Evolutionary conservation across 2,888 invertebrate genomes (phyloP).

Genomic region (Lymantria dispar): DNA sequence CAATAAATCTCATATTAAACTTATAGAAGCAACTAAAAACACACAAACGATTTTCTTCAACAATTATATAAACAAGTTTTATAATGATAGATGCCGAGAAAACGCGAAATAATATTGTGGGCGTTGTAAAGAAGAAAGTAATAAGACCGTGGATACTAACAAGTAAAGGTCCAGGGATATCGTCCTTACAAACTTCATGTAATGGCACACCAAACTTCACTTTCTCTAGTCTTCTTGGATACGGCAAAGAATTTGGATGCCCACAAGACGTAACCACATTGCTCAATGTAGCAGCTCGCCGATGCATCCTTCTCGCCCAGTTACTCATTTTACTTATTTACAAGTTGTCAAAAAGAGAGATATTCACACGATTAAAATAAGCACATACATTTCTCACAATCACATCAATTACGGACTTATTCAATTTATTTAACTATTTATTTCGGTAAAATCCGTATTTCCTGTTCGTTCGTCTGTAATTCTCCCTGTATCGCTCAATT

Average conservation of each 20-base stretch:
- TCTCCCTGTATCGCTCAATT: constrained; percentile 10
- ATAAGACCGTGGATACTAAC: constrained; percentile 78
- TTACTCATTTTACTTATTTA: constrained; percentile 87
- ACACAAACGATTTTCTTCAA: too few relatives aligned
- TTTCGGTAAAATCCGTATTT: constrained; percentile 20
- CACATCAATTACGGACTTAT: background rate
- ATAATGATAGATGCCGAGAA: constrained; percentile 14
- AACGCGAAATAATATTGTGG: constrained; percentile 17
- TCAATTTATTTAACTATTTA: constrained; percentile 8
- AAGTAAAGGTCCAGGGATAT: constrained; percentile 95
- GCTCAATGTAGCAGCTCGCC: constrained; percentile 94
- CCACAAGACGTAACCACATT: constrained; percentile 96
- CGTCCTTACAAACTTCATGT: constrained; percentile 96
- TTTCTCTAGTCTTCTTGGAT: constrained; percentile 93
- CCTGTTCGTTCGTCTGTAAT: constrained; percentile 21
- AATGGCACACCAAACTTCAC: constrained; percentile 97
- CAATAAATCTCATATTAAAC: too few relatives aligned
- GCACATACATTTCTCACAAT: constrained; percentile 29
- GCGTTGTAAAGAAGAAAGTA: constrained; percentile 25
- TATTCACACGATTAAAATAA: constrained; percentile 23
- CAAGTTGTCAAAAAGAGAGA: constrained; percentile 16
- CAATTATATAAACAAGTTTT: too few relatives aligned
- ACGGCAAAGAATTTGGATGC: constrained; percentile 90
- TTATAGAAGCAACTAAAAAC: too few relatives aligned
- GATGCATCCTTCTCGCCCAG: constrained; percentile 96